Percentiles rank a stretch among this genome's conserved stretches.
Conservation (phyloP, 1,140 invertebrate species). For the Drosophila sulfurigaster region DNA sequence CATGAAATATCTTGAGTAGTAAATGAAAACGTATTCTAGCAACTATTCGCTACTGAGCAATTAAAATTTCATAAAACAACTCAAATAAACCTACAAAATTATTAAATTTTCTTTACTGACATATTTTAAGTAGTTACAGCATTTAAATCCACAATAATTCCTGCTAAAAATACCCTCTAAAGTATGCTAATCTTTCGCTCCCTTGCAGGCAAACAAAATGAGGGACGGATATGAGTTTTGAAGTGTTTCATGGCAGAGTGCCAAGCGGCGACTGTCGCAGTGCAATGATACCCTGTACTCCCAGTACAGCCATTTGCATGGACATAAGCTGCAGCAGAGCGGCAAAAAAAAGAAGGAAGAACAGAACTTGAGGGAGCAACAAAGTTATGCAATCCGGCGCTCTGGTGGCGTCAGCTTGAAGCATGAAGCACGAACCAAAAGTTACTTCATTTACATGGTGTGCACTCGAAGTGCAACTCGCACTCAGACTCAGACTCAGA, state of each 20-base stretch:
- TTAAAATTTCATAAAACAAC: too few relatives aligned
- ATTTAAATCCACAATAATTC: too few relatives aligned
- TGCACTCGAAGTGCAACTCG: conserved; percentile 28
- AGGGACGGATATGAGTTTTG: neutral
- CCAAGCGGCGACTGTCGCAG: too few relatives aligned
- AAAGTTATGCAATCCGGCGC: conserved; percentile 29
- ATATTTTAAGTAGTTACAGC: too few relatives aligned
- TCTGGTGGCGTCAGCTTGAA: conserved; percentile 40
- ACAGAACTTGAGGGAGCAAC: neutral
- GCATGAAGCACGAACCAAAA: conserved; percentile 43
- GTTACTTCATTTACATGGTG: conserved; percentile 68
- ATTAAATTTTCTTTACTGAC: too few relatives aligned
- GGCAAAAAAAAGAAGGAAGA: neutral
- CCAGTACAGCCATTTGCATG: conserved; percentile 1
- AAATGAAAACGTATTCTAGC: too few relatives aligned
- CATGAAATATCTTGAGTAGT: too few relatives aligned
- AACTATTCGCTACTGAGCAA: too few relatives aligned
- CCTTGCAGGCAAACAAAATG: neutral
- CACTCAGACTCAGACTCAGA: conserved; percentile 10
- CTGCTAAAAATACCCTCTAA: neutral
- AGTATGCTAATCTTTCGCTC: neutral
- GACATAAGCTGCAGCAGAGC: neutral
- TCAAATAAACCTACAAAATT: too few relatives aligned
- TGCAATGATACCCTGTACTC: conserved; percentile 10
- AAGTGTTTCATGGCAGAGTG: neutral